Conservation (phyloP, 2,797 vertebrate genomes). For the Typhlichthys subterraneus region DNA sequence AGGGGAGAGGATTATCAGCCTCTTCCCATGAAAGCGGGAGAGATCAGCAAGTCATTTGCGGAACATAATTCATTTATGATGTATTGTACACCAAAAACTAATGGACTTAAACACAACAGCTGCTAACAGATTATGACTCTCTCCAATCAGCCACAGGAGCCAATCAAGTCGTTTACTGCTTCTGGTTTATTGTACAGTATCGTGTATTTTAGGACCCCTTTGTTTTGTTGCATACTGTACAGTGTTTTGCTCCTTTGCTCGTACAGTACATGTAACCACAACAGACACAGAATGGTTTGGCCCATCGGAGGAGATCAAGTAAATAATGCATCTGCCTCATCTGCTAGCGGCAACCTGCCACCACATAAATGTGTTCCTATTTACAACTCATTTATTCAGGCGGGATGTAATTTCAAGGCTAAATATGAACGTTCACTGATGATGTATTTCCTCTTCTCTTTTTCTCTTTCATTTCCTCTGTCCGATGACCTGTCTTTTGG, state of each 20-base stretch:
- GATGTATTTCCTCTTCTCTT: slow-evolving; percentile 32
- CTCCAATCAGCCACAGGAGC: slow-evolving; percentile 40
- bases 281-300: no score
- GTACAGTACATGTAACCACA: no score
- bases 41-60: slow-evolving; percentile 74
- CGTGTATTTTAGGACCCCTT: neutral
- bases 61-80: slow-evolving; percentile 70
- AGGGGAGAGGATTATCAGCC: slow-evolving; percentile 70
- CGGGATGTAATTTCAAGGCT: slow-evolving; percentile 9
- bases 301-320: neutral
- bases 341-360: neutral
- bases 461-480: slow-evolving; percentile 55
- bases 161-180: slow-evolving; percentile 33
- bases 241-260: no score
- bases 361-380: neutral
- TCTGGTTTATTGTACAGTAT: slow-evolving; percentile 10
- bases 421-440: slow-evolving; percentile 2
- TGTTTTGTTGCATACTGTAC: no score
- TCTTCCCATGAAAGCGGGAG: slow-evolving; percentile 63
- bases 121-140: slow-evolving; percentile 55
- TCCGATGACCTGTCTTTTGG: slow-evolving; percentile 29
- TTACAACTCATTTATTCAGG: slow-evolving; percentile 1
- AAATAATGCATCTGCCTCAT: neutral
- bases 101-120: slow-evolving; percentile 62
- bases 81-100: slow-evolving; percentile 67